Percentiles rank a stretch among this genome's conserved stretches.
These are phyloP conservation scores for Pangasianodon hypophthalmus DNA, from an alignment of 2,113 vertebrate genomes.

Conservation along the genomic window DNA sequence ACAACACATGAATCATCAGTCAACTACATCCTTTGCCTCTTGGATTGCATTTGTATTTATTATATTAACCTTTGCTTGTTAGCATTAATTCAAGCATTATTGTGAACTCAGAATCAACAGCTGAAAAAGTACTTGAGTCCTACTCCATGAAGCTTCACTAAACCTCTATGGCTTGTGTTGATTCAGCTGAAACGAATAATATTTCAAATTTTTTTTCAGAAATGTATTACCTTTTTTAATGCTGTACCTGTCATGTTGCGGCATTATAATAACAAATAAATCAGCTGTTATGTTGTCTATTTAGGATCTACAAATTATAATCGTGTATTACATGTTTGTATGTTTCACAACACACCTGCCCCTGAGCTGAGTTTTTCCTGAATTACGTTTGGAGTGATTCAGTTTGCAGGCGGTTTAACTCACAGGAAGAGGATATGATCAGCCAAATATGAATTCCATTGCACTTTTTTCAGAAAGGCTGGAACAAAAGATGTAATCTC, in stretches of 20 bases:
- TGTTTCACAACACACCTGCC: not conserved
- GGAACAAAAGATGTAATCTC: not conserved
- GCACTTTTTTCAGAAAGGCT: not conserved
- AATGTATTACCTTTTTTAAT: not conserved
- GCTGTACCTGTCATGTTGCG: not conserved
- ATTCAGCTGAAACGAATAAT: constrained; percentile 33
- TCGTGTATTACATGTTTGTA: not conserved
- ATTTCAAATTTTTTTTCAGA: not conserved
- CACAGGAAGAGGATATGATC: constrained; percentile 44
- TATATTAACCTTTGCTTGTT: not conserved
- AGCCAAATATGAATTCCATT: not conserved
- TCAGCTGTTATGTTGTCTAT: constrained; percentile 20
- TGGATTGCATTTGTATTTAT: not conserved
- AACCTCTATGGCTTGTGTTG: not conserved
- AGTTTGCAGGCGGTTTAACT: constrained; percentile 10
- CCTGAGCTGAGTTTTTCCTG: not conserved
- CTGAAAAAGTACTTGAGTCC: not conserved
- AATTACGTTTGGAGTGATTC: constrained; percentile 38
- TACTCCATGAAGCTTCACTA: not conserved
- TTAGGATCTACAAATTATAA: not conserved
- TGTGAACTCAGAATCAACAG: not conserved
- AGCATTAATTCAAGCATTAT: not conserved
- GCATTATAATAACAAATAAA: not conserved
- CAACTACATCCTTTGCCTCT: not conserved
- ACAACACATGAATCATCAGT: not conserved